phyloP scores from a whole-genome alignment of 2,888 invertebrate species.

The Malachius bipustulatus region DNA sequence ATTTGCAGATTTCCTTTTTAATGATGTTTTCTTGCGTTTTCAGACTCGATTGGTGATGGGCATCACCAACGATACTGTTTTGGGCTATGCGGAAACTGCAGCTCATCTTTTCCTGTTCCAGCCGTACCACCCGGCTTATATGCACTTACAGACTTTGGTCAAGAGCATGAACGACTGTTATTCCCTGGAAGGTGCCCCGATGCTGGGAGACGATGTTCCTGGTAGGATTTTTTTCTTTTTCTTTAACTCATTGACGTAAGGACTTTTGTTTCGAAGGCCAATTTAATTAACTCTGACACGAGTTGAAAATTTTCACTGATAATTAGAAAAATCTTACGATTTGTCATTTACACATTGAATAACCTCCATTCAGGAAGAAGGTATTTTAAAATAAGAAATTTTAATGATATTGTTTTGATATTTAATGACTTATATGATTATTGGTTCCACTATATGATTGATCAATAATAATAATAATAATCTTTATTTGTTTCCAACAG shows the following conservation, averaged over 20 bases:
- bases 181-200: slow-evolving; percentile 63
- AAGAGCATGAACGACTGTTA: slow-evolving; percentile 76
- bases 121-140: slow-evolving; percentile 88
- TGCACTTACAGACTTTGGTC: slow-evolving; percentile 68
- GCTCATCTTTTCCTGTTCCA: slow-evolving; percentile 91
- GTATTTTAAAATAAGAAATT: too few relatives aligned
- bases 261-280: too few relatives aligned
- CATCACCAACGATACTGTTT: slow-evolving; percentile 83
- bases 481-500: too few relatives aligned
- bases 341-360: background rate
- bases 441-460: too few relatives aligned
- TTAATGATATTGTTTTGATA: too few relatives aligned
- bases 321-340: background rate
- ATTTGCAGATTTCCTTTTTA: too few relatives aligned
- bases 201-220: slow-evolving; percentile 65
- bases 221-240: slow-evolving; percentile 40
- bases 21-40: too few relatives aligned
- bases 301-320: slow-evolving; percentile 1
- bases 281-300: too few relatives aligned
- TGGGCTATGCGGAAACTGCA: slow-evolving; percentile 76
- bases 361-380: too few relatives aligned
- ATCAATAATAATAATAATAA: too few relatives aligned
- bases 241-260: slow-evolving; percentile 8
- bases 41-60: slow-evolving; percentile 81
- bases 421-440: too few relatives aligned